Evolutionary conservation across 37 sponge, comb jelly and placozoan genomes (phyloP), one percentile per base, ranked within the genome.

Genomic region (Lycopodina hypogea): DNA sequence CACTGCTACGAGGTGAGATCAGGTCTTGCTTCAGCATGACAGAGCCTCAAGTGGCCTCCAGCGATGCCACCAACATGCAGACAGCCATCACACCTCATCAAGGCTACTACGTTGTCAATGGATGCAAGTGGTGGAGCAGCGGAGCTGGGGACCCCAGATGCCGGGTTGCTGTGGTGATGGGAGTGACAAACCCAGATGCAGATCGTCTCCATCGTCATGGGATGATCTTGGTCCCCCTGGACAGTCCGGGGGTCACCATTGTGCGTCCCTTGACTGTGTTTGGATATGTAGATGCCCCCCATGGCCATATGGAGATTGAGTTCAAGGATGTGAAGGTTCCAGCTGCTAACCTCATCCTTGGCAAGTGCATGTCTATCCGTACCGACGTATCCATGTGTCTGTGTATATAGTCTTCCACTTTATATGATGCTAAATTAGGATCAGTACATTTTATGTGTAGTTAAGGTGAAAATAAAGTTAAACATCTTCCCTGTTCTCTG

Each of bases 111-210:
- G 73, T 93, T 26, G 83, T 96, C 69, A 93, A 93, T 81, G 97
- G 97, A 18, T 39, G 71, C 7, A 96, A 96, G 80, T 96, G 94
- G 94, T 96, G 94, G 94, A 94, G 80, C 70, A 84, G 85, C 78
- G 93, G 93, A 21, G 95, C 94, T 29, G 89, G 94, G 18, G 95
- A 96, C 74, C 92, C 95, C 1, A 23, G 94, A 0, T 95, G 95
- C 69, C 78, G 71, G 79, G 64, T 95, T 56, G 79, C 89, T 56
- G 85, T 95, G 1, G 83, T 91, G 65, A 95, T 95, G 69, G 84
- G 76, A 17, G 24, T 68, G 9, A 68, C 82, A 30, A 63, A 72
- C 26, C 82, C 82, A 1, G 24, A 73, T 24, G 78, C 81, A 29
- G 68, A 74, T 51, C 50, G 84, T 29, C 56, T 78, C 6, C 83